Evolutionary conservation across 2,888 invertebrate genomes (phyloP).

Genomic region (Clusia tigrina): DNA sequence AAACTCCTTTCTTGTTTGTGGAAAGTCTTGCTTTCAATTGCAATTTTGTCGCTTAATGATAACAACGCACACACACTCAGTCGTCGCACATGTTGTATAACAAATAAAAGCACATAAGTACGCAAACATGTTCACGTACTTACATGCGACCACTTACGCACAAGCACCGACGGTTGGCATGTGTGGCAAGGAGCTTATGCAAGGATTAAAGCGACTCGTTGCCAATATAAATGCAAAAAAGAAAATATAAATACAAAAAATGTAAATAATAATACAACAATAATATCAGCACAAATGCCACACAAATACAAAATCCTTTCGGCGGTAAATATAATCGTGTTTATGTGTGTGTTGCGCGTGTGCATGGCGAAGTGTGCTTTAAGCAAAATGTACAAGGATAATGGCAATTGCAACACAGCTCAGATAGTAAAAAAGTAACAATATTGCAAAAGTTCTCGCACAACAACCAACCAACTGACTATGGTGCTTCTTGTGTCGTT

Average conservation of each 20-base stretch:
- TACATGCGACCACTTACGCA: not conserved
- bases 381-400: not conserved
- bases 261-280: too few relatives aligned
- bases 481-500: not conserved
- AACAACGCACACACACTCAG: not conserved
- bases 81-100: not conserved
- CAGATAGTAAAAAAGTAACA: not conserved
- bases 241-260: too few relatives aligned
- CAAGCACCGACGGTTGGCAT: not conserved
- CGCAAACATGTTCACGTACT: not conserved
- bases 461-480: too few relatives aligned
- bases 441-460: not conserved
- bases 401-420: not conserved
- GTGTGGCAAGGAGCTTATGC: not conserved
- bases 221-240: not conserved
- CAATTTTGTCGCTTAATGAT: not conserved
- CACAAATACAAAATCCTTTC: constrained; percentile 7
- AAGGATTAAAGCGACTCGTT: not conserved
- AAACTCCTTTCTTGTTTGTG: too few relatives aligned
- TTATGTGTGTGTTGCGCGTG: not conserved
- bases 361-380: not conserved
- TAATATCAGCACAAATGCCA: not conserved
- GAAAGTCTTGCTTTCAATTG: not conserved
- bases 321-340: not conserved
- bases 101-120: not conserved